phyloP scores from a whole-genome alignment of 2,797 vertebrate genomes.

The Hippopotamyrus pictus region DNA sequence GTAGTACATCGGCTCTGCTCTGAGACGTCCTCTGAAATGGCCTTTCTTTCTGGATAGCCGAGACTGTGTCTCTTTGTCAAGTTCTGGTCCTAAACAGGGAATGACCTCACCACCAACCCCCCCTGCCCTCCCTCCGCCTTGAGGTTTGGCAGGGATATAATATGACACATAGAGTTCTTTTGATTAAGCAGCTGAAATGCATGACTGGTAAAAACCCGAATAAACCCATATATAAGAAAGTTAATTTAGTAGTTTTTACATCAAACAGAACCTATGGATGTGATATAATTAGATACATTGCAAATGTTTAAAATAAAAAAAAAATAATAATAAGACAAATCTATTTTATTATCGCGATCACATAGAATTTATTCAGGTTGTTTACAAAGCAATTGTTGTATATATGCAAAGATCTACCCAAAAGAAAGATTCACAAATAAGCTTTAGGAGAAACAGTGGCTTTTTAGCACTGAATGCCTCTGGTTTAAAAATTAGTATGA shows the following conservation, averaged over 20 bases:
- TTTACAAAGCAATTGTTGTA: neutral
- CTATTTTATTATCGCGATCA: neutral
- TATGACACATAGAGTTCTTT: neutral
- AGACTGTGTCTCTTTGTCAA: neutral
- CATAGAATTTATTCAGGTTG: neutral
- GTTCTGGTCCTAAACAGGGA: neutral
- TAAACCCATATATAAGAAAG: neutral
- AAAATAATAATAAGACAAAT: neutral
- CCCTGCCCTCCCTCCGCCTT: neutral
- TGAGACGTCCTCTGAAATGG: neutral
- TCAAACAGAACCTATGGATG: neutral
- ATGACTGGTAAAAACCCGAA: neutral
- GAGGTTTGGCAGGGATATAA: neutral
- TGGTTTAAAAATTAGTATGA: neutral
- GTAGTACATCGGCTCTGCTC: neutral
- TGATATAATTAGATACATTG: neutral
- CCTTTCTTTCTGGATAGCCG: neutral
- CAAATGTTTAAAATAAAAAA: neutral
- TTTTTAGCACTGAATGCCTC: neutral
- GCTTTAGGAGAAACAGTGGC: neutral
- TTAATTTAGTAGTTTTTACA: neutral
- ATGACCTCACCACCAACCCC: neutral
- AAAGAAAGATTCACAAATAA: neutral
- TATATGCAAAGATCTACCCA: neutral
- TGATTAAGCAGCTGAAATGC: neutral